phyloP scores from a whole-genome alignment of 2,113 vertebrate species.

The Heptranchias perlo region DNA sequence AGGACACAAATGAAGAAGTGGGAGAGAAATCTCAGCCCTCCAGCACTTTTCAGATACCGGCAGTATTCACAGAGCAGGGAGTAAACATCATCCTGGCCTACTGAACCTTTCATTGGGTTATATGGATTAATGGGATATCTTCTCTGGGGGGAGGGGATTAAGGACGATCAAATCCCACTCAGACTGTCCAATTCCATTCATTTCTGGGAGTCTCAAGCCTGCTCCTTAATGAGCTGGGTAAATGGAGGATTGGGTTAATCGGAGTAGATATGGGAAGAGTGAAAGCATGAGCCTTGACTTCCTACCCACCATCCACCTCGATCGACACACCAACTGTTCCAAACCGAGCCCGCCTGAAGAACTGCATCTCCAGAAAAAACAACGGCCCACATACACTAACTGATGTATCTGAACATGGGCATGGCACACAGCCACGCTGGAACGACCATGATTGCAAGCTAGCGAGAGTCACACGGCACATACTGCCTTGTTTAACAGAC shows the following conservation, averaged over 20 bases:
- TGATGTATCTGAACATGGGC: neutral
- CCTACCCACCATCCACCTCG: neutral
- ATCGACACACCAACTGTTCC: neutral
- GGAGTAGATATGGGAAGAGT: neutral
- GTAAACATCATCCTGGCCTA: neutral
- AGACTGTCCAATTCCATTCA: neutral
- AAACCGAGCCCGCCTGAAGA: neutral
- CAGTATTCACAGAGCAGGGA: neutral
- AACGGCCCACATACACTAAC: neutral
- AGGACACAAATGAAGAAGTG: neutral
- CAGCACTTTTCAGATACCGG: neutral
- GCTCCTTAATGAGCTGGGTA: neutral
- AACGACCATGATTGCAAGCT: neutral
- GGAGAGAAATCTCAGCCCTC: neutral
- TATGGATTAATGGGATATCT: neutral
- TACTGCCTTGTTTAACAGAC: neutral
- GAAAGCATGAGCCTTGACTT: neutral
- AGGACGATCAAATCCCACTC: neutral
- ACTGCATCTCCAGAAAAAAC: neutral
- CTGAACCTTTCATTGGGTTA: neutral
- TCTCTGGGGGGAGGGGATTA: neutral
- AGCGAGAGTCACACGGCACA: neutral
- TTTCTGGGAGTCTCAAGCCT: neutral
- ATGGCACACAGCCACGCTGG: neutral
- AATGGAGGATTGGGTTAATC: neutral